Percentiles rank a stretch among this genome's conserved stretches.
These are phyloP conservation scores for Harpalus rubripes DNA, from an alignment of 2,888 invertebrate genomes.

Conservation along the genomic window DNA sequence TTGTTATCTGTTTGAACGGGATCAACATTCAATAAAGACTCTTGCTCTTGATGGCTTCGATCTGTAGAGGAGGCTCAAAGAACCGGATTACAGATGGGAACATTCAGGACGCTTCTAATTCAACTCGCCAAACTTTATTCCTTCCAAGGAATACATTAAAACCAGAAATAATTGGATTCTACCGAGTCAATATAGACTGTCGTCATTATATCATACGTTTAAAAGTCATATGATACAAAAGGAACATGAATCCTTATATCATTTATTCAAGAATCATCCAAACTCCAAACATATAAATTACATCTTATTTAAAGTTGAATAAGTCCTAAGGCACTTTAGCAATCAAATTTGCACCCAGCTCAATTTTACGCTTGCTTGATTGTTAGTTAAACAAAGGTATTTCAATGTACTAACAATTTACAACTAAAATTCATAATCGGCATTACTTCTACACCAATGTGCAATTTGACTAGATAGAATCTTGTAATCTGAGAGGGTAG, in stretches of 20 bases:
- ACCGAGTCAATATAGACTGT: background rate
- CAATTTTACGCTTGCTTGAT: too few relatives aligned
- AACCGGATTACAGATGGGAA: constrained; percentile 1
- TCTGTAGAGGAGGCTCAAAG: background rate
- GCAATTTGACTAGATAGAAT: too few relatives aligned
- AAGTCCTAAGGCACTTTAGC: background rate
- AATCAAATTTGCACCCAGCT: too few relatives aligned
- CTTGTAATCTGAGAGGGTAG: too few relatives aligned
- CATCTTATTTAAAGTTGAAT: background rate
- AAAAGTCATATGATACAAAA: background rate
- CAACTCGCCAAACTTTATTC: constrained; percentile 46
- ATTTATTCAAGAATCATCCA: background rate
- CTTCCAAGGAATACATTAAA: constrained; percentile 40
- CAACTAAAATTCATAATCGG: too few relatives aligned
- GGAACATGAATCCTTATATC: background rate
- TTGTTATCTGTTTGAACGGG: constrained; percentile 65
- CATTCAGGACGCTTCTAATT: constrained; percentile 17
- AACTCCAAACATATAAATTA: background rate
- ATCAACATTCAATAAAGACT: constrained; percentile 62
- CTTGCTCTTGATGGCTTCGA: background rate
- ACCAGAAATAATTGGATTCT: constrained; percentile 24
- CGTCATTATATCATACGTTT: background rate
- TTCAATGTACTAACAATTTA: too few relatives aligned
- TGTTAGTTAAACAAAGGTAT: too few relatives aligned
- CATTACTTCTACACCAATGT: too few relatives aligned